Percentiles rank a stretch among this genome's conserved stretches.
Conservation (phyloP, 2,888 invertebrate species). For the Yponomeuta plumbellus region DNA sequence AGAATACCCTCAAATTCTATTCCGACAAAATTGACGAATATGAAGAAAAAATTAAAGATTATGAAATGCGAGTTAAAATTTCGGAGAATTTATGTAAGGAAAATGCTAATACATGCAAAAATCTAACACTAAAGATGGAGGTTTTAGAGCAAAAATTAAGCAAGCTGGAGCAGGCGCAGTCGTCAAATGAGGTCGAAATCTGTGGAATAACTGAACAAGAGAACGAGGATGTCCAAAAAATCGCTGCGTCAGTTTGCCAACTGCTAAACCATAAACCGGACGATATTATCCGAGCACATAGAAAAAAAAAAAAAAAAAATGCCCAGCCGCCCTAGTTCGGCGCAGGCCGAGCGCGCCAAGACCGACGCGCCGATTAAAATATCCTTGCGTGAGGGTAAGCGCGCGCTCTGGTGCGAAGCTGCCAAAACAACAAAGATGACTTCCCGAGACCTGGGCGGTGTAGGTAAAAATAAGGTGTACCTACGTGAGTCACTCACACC, state of each 20-base stretch:
- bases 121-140: slow-evolving; percentile 18
- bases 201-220: slow-evolving; percentile 1
- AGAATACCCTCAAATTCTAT: slow-evolving; percentile 12
- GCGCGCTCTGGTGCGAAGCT: background rate
- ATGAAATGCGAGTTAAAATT: too few relatives aligned
- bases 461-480: slow-evolving; percentile 13
- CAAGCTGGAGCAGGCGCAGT: background rate
- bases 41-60: slow-evolving; percentile 18
- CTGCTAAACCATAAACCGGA: slow-evolving; percentile 1
- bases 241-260: background rate
- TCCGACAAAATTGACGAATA: slow-evolving; percentile 19
- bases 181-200: background rate
- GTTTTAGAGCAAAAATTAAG: slow-evolving; percentile 2
- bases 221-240: background rate
- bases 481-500: slow-evolving; percentile 20
- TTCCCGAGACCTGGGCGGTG: background rate
- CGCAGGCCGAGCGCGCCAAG: too few relatives aligned
- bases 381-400: background rate
- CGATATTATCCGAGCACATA: background rate
- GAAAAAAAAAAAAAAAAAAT: too few relatives aligned
- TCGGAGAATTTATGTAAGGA: slow-evolving; percentile 19
- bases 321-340: too few relatives aligned
- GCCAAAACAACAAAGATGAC: background rate
- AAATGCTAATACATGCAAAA: slow-evolving; percentile 19
- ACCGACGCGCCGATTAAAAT: background rate